Conservation (phyloP, 2,113 vertebrate genomes). For the Neotoma lepida region DNA sequence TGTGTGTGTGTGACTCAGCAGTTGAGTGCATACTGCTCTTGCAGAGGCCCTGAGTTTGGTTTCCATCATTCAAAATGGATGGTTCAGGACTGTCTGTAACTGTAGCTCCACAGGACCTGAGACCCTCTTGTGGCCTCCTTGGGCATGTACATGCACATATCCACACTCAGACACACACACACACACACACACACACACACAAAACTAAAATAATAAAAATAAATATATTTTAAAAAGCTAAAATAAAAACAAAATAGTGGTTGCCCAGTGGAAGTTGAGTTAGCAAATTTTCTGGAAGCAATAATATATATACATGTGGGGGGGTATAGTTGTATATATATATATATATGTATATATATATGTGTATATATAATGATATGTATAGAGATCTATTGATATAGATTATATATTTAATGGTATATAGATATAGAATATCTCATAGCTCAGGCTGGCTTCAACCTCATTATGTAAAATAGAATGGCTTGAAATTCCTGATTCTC, state of each 20-base stretch:
- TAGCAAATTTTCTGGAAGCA: not conserved
- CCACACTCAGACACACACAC: not conserved
- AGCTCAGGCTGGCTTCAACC: not conserved
- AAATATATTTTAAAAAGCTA: not conserved
- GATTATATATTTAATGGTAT: too few relatives aligned
- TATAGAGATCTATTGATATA: not conserved
- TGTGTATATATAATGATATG: not conserved
- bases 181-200: not conserved
- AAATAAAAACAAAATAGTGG: not conserved
- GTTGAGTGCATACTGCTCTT: not conserved
- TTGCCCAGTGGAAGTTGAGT: not conserved
- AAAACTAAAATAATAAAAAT: not conserved
- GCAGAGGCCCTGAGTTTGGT: not conserved
- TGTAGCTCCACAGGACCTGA: not conserved
- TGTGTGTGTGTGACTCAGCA: not conserved
- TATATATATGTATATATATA: too few relatives aligned
- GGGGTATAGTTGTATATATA: too few relatives aligned
- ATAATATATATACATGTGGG: not conserved
- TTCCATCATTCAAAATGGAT: not conserved
- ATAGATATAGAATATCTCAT: not conserved
- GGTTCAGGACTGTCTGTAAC: not conserved
- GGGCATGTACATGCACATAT: not conserved
- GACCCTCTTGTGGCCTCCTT: not conserved
- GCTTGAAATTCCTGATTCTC: not conserved
- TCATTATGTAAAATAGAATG: not conserved